phyloP scores from a whole-genome alignment of 2,797 vertebrate species.

The Sebastes diaconus region DNA sequence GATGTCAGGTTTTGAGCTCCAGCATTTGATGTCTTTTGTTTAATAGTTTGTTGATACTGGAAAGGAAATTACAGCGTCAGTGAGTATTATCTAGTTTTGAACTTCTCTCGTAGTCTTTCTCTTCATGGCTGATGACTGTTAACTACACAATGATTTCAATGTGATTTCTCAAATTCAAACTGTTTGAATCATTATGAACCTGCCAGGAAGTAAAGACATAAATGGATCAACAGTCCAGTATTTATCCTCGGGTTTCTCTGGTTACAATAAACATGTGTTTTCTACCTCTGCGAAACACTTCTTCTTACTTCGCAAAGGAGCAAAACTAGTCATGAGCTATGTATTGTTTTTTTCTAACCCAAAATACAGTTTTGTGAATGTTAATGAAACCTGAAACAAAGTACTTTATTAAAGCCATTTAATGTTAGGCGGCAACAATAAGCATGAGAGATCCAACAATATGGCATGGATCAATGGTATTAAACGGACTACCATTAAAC shows the following conservation, averaged over 20 bases:
- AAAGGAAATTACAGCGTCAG: not conserved
- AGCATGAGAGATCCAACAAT: slow-evolving; percentile 88
- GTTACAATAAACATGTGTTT: slow-evolving; percentile 1
- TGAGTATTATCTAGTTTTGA: no score
- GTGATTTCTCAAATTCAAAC: not conserved
- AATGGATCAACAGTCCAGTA: not conserved
- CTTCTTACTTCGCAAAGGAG: no score
- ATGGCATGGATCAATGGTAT: slow-evolving; percentile 84
- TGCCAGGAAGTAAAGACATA: not conserved
- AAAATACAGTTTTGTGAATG: slow-evolving; percentile 12
- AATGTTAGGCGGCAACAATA: slow-evolving; percentile 90
- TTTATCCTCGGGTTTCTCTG: not conserved
- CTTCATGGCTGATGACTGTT: not conserved
- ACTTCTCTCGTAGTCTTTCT: not conserved
- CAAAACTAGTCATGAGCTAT: not conserved
- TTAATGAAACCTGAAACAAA: slow-evolving; percentile 29
- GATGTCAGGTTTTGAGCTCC: not conserved
- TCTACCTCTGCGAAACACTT: slow-evolving; percentile 6
- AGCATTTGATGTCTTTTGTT: not conserved
- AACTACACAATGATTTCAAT: not conserved
- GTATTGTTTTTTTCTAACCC: not conserved
- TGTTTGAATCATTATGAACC: not conserved
- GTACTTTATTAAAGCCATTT: slow-evolving; percentile 86
- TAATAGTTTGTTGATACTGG: not conserved
- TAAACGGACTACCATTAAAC: slow-evolving; percentile 73